phyloP scores from a whole-genome alignment of 2,888 invertebrate species.

The Tiphia femorata region DNA sequence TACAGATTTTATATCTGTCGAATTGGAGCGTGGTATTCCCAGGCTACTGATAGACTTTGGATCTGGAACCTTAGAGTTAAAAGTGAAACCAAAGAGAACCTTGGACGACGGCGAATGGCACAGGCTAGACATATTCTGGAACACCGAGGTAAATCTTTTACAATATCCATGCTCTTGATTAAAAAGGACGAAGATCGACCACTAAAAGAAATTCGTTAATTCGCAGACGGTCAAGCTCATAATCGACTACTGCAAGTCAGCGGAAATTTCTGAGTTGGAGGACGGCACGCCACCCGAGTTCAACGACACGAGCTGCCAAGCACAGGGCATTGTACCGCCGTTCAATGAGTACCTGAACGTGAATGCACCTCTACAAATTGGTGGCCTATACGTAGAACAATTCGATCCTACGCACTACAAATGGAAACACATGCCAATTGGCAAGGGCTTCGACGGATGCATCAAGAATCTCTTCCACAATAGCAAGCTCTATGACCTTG shows the following conservation, averaged over 20 bases:
- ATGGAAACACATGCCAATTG: slow-evolving; percentile 92
- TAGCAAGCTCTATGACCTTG: slow-evolving; percentile 94
- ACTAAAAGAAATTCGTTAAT: neutral
- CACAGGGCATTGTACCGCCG: slow-evolving; percentile 89
- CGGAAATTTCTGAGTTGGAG: slow-evolving; percentile 89
- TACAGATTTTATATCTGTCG: slow-evolving; percentile 91
- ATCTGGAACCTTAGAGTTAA: slow-evolving; percentile 88
- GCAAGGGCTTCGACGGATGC: slow-evolving; percentile 95
- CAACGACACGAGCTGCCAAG: slow-evolving; percentile 91
- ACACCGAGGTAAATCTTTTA: slow-evolving; percentile 77
- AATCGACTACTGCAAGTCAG: slow-evolving; percentile 93
- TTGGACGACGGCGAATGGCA: slow-evolving; percentile 99
- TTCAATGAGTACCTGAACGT: slow-evolving; percentile 97
- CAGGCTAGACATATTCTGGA: slow-evolving; percentile 95
- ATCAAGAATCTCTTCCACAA: slow-evolving; percentile 96
- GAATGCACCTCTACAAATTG: slow-evolving; percentile 94
- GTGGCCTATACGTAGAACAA: slow-evolving; percentile 91
- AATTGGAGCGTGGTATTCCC: slow-evolving; percentile 92
- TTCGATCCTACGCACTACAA: slow-evolving; percentile 90
- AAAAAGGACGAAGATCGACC: too few relatives aligned
- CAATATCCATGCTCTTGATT: neutral
- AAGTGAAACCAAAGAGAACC: slow-evolving; percentile 87
- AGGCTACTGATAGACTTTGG: slow-evolving; percentile 94
- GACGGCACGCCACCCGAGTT: slow-evolving; percentile 91
- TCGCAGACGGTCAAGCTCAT: slow-evolving; percentile 85